Base-by-base conservation (phyloP, 2,888 invertebrate species). In the Callyntrura guangdongensis region DNA sequence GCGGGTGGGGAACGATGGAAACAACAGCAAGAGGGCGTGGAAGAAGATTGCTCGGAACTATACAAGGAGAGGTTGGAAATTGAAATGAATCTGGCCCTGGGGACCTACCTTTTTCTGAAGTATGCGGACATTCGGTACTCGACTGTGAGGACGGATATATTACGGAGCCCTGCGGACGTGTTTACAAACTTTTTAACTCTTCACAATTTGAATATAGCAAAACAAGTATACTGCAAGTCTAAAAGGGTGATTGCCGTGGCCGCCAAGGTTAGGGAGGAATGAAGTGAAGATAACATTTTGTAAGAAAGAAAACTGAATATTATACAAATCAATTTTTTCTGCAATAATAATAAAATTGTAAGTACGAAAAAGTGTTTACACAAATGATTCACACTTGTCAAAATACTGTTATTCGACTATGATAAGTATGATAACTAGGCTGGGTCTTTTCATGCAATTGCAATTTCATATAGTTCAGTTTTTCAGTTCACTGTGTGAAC, bases 101-200 rank as follows among this genome's bases (percentile, higher is more conserved):
- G 84, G 0, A 11, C 49, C 47, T 84, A 84, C 20, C 9, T 67
- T 1, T 84, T 84, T 27, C 27, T 84, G 56, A 64, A 49, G 69
- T 84, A 22, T 84, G 84, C 84, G 11, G 84, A 84, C 49, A 22
- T 56, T 1, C 17, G 84, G n/a, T 12, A 9, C 3, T 67, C 84
- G 1, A 27, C 47, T 6, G 20, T 49, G n/a, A 14, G 14, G n/a
- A 12, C 53, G 6, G n/a, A 67, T 4, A 49, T 20, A 2, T 2
- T 61, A 17, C 27, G 14, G 45, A 36, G 36, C 6, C 67, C 84
- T 9, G n/a, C 27, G 4, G 49, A 67, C 17, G 67, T 25, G n/a
- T 84, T 84, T 67, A 8, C 14, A 14, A 17, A 22, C 8, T 84
- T 84, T 84, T n/a, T 67, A 5, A 0, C 67, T 49, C n/a, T 64